Evolutionary conservation across 2,797 vertebrate genomes (phyloP).

Genomic region (Hephaestus fuliginosus): DNA sequence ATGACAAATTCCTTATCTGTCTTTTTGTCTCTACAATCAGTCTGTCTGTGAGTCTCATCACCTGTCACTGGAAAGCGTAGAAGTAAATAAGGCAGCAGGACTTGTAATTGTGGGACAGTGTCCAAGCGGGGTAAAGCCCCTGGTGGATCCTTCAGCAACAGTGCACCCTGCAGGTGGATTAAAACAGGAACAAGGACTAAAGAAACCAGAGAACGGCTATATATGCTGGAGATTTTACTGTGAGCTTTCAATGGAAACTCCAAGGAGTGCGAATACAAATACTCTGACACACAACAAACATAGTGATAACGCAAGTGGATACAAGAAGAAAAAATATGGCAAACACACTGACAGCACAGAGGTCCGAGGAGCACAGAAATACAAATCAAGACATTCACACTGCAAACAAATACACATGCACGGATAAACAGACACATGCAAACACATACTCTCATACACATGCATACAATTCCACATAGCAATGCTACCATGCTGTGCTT

Average conservation of each 20-base stretch:
- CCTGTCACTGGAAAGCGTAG: slow-evolving; percentile 11
- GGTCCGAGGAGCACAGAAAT: slow-evolving; percentile 27
- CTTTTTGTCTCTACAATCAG: slow-evolving; percentile 14
- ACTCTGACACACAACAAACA: slow-evolving; percentile 29
- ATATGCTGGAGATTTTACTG: slow-evolving; percentile 18
- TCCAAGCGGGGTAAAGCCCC: slow-evolving; percentile 58
- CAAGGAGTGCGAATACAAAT: slow-evolving; percentile 34
- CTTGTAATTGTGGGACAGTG: slow-evolving; percentile 42
- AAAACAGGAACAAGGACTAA: slow-evolving; percentile 40
- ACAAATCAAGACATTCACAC: slow-evolving; percentile 30
- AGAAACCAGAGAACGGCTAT: not conserved
- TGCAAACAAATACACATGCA: slow-evolving; percentile 42
- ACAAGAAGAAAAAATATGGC: not conserved
- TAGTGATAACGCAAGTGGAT: not conserved
- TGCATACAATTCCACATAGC: slow-evolving; percentile 41
- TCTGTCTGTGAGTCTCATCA: slow-evolving; percentile 20
- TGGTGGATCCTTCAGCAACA: slow-evolving; percentile 75
- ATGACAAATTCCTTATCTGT: not conserved
- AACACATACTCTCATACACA: not conserved
- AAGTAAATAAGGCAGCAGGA: slow-evolving; percentile 39
- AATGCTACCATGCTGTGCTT: slow-evolving; percentile 56
- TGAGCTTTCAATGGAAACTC: slow-evolving; percentile 35
- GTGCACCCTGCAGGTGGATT: slow-evolving; percentile 77
- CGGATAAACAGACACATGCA: slow-evolving; percentile 6
- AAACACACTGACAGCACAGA: slow-evolving; percentile 8